Evolutionary conservation across 2,888 invertebrate species (phyloP).

Genomic region (Rhodophaea formosa): DNA sequence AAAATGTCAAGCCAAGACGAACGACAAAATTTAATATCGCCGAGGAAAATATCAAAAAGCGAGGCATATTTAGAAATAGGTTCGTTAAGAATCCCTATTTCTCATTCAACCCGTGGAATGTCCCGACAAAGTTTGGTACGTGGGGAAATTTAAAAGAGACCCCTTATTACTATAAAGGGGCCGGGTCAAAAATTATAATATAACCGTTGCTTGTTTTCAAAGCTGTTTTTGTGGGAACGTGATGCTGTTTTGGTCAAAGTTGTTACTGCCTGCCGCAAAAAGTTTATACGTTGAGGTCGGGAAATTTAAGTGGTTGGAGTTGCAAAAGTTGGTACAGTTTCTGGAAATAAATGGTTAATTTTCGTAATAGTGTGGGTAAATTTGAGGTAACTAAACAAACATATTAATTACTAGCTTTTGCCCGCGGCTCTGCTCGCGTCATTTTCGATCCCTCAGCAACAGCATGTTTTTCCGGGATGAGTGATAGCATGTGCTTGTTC

Average conservation of each 20-base stretch:
- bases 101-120: constrained; percentile 27
- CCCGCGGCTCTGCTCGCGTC: too few species aligned
- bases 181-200: constrained; percentile 36
- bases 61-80: constrained; percentile 1
- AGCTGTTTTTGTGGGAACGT: constrained; percentile 5
- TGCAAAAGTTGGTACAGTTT: background rate
- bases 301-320: background rate
- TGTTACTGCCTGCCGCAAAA: background rate
- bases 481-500: too few species aligned
- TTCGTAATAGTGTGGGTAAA: too few species aligned
- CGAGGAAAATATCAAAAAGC: background rate
- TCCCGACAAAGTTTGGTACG: constrained; percentile 28
- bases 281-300: background rate
- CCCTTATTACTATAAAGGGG: constrained; percentile 31
- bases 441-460: too few species aligned
- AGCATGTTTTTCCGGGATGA: too few species aligned
- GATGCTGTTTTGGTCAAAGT: constrained; percentile 4
- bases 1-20: background rate
- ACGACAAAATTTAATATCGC: background rate
- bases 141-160: constrained; percentile 31
- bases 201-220: constrained; percentile 26
- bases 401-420: too few species aligned
- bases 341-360: too few species aligned
- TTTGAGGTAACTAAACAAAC: too few species aligned
- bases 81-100: constrained; percentile 33